Evolutionary conservation across 2,888 invertebrate genomes (phyloP).

Genomic region (Tyria jacobaeae): DNA sequence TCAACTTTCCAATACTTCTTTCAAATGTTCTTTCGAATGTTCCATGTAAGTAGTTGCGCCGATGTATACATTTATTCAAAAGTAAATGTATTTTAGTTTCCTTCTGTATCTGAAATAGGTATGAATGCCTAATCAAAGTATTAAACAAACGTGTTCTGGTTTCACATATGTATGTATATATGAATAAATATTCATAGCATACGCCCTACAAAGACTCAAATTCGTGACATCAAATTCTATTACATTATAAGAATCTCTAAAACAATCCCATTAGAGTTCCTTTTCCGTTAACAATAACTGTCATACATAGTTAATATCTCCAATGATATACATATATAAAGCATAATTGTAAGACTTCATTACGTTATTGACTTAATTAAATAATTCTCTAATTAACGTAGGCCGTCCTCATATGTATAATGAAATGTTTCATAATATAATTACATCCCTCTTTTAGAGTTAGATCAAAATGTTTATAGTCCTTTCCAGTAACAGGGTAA

Average conservation of each 20-base stretch:
- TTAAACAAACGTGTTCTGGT: too few species aligned
- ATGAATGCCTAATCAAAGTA: too few species aligned
- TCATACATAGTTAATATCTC: neutral
- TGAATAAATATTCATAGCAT: too few species aligned
- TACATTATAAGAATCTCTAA: neutral
- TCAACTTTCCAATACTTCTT: too few species aligned
- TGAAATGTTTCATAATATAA: slow-evolving; percentile 18
- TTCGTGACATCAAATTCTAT: neutral
- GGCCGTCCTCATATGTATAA: slow-evolving; percentile 13
- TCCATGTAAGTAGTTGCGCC: too few species aligned
- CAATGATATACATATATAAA: neutral
- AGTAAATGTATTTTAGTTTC: too few species aligned
- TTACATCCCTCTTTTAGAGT: slow-evolving; percentile 9
- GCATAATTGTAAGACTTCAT: neutral
- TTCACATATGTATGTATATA: too few species aligned
- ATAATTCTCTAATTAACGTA: slow-evolving; percentile 11
- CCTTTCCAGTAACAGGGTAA: slow-evolving; percentile 3
- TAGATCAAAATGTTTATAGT: slow-evolving; percentile 18
- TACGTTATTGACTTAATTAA: slow-evolving; percentile 10
- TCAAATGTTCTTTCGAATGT: too few species aligned
- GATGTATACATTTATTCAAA: too few species aligned
- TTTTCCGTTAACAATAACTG: neutral
- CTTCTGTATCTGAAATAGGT: too few species aligned
- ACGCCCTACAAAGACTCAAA: too few species aligned
- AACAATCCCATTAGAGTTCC: neutral